Evolutionary conservation across 2,888 invertebrate genomes (phyloP), one percentile per base, ranked within the genome.

Genomic region (Fragum sueziense): DNA sequence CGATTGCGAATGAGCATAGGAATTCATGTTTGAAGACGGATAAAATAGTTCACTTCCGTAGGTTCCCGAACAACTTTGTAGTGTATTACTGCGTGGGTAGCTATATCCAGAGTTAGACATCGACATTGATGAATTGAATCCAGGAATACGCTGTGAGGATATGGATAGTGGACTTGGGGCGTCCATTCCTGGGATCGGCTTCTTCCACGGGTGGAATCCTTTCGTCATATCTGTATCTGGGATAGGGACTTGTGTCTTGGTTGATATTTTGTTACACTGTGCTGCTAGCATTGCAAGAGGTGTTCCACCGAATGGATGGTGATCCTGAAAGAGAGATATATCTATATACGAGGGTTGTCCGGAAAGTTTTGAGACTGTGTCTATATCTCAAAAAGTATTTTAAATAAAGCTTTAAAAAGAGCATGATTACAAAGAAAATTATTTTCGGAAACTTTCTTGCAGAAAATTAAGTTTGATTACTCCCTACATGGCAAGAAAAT

Each of bases 281-380:
- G 98, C 98, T 86, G 98, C 98, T 89, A 99, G 94, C 98, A 99
- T 98, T 89, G 98, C 98, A 93, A 99, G 94, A 33, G 98, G 99
- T 89, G 98, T 98, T 7, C 91, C 90, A 33, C 90, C 91, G 78
- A 90, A 90, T 2, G 89, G 87, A 71, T 91, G 89, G 37, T 33
- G 65, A 41, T 65, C 65, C 41, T 65, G 65, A n/a, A 65, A 65
- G 17, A 62, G 14, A 59, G 6, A 59, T 9, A 37, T 37, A n/a
- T n/a, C n/a, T n/a, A n/a, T n/a, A n/a, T n/a, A n/a, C n/a, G n/a
- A n/a, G n/a, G n/a, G n/a, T n/a, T n/a, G n/a, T n/a, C n/a, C n/a
- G n/a, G n/a, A n/a, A n/a, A n/a, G n/a, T n/a, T n/a, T n/a, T n/a
- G n/a, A n/a, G n/a, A n/a, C n/a, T n/a, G n/a, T n/a, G n/a, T n/a